Evolutionary conservation across 2,113 vertebrate species (phyloP), one percentile per base, ranked within the genome.

Genomic region (Phasianus colchicus): DNA sequence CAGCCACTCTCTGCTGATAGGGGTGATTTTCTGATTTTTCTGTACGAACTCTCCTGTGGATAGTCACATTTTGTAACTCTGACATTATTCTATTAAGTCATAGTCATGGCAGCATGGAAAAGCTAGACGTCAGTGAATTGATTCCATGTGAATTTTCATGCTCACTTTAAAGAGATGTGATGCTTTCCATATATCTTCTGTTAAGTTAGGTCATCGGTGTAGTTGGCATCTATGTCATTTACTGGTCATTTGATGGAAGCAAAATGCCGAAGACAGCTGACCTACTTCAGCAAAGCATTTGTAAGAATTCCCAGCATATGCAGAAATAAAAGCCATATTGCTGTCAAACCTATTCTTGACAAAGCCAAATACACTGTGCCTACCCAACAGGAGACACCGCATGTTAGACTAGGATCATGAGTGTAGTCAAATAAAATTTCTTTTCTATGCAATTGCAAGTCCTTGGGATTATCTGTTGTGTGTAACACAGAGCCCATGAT

Each of bases 261-360:
- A 50, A 83, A 91, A 78, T 67, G n/a, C 63, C 25, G 7, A 64
- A 91, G 24, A 25, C 15, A 66, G 20, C 30, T 0, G 61, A n/a
- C 40, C 42, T 82, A 13, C 19, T 82, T 70, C 2, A 69, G 32
- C 11, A 27, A 27, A n/a, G 2, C 25, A 82, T 91, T 79, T n/a
- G 21, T 66, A 38, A 73, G 42, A 79, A 85, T 70, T 70, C 34
- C 18, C 50, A 42, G 19, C 16, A 19, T 29, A 34, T 38, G 5
- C 0, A 6, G 48, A 5, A 72, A 2, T 6, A 21, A 47, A 86
- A 71, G 5, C 38, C 4, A 0, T 42, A 9, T 80, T 11, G 2
- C 42, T 83, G 58, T 71, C 43, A 83, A 27, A 86, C 67, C 22
- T 75, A 1, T 27, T 74, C 64, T 83, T 85, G 81, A 42, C 63